These are phyloP conservation scores for Rhynchomys soricoides DNA, from an alignment of 2,113 vertebrate genomes.

Conservation along the genomic window DNA sequence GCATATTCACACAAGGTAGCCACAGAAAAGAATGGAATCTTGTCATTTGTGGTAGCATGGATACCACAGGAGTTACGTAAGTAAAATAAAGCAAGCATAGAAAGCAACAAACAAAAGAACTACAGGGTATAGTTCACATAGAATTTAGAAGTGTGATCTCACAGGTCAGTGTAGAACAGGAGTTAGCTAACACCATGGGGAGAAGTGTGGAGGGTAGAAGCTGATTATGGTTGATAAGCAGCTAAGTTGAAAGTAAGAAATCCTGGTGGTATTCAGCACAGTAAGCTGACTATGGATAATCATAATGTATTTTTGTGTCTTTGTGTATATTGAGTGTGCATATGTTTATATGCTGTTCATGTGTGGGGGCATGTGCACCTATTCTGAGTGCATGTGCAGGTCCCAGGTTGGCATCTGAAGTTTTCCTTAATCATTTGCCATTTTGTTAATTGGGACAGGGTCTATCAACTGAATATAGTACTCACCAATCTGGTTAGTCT, in stretches of 20 bases:
- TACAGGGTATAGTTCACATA: neutral
- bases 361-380: neutral
- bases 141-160: neutral
- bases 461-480: neutral
- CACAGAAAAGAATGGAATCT: neutral
- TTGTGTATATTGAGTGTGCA: neutral
- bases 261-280: neutral
- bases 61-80: neutral
- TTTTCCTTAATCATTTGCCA: neutral
- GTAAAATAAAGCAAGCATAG: neutral
- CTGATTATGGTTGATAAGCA: neutral
- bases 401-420: neutral
- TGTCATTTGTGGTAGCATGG: neutral
- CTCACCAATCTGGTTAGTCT: neutral
- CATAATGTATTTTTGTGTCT: neutral
- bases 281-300: neutral
- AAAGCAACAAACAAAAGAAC: neutral
- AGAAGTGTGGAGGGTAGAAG: neutral
- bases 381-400: neutral
- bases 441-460: neutral
- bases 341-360: neutral
- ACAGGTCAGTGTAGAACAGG: neutral
- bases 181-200: neutral
- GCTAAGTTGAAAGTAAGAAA: neutral
- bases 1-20: neutral